Conservation (phyloP, 2,888 invertebrate genomes). For the Morpho deidamia region DNA sequence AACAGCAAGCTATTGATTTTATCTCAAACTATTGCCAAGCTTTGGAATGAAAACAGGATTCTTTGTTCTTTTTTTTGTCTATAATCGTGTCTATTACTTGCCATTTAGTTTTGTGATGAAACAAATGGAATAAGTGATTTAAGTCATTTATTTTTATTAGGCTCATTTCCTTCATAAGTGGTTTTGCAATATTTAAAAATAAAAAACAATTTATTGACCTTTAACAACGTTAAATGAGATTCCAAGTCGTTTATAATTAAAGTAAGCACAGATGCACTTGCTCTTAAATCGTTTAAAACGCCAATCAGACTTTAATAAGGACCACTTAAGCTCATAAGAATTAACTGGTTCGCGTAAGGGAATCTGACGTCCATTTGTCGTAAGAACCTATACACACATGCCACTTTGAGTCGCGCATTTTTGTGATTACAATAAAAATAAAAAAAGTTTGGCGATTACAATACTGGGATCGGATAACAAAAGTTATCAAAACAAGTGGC, state of each 20-base stretch:
- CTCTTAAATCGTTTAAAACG: conserved; percentile 12
- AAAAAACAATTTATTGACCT: conserved; percentile 8
- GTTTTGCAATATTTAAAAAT: conserved; percentile 5
- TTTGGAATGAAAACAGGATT: too few relatives aligned
- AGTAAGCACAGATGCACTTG: conserved; percentile 11
- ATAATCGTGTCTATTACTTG: too few relatives aligned
- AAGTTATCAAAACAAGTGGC: too few relatives aligned
- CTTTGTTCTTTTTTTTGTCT: too few relatives aligned
- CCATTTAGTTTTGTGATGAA: too few relatives aligned
- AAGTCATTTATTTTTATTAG: too few relatives aligned
- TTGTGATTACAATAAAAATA: not conserved
- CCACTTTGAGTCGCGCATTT: not conserved
- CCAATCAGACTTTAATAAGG: conserved; percentile 21
- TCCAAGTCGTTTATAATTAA: conserved; percentile 14
- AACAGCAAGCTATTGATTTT: too few relatives aligned
- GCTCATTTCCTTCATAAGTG: not conserved
- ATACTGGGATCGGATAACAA: too few relatives aligned
- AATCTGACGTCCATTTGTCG: conserved; percentile 12
- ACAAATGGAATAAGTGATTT: too few relatives aligned
- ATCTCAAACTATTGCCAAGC: too few relatives aligned
- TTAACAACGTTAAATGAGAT: conserved; percentile 7
- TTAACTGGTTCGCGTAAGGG: conserved; percentile 15
- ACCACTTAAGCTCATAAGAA: conserved; percentile 18
- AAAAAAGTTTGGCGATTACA: too few relatives aligned
- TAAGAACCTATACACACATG: conserved; percentile 3